phyloP scores from a whole-genome alignment of 1,140 invertebrate species.

The Sipha flava region DNA sequence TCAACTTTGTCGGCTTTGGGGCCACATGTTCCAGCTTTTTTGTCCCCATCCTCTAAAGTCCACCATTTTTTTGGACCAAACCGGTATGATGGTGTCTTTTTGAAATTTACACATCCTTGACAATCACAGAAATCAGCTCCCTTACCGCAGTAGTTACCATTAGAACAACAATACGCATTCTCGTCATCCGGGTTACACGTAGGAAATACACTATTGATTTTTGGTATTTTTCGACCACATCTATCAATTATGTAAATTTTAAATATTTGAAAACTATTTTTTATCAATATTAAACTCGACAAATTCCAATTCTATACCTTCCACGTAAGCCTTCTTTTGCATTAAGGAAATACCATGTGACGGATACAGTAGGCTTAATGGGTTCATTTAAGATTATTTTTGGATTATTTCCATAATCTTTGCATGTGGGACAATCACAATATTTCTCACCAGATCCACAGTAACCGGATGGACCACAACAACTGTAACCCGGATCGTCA shows the following conservation, averaged over 20 bases:
- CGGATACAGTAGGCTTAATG: conserved; percentile 34
- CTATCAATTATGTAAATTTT: too few species aligned
- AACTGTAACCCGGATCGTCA: conserved; percentile 36
- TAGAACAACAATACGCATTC: conserved; percentile 34
- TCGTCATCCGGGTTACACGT: conserved; percentile 36
- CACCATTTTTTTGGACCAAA: conserved; percentile 29
- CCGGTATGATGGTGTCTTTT: conserved; percentile 4
- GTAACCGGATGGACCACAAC: conserved; percentile 35
- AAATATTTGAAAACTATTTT: too few species aligned
- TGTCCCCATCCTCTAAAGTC: not conserved
- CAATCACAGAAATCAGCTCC: conserved; percentile 31
- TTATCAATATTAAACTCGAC: too few species aligned
- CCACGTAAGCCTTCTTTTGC: conserved; percentile 33
- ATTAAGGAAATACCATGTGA: conserved; percentile 34
- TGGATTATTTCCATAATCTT: conserved; percentile 34
- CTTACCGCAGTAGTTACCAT: conserved; percentile 35
- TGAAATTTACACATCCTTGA: conserved; percentile 35
- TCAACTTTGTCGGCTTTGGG: conserved; percentile 29
- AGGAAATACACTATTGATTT: conserved; percentile 33
- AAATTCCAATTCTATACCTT: too few species aligned
- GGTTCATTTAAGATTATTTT: conserved; percentile 34
- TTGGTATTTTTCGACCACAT: conserved; percentile 33
- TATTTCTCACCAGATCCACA: conserved; percentile 35
- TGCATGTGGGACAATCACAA: conserved; percentile 34
- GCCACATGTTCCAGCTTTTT: conserved; percentile 30